phyloP scores from a whole-genome alignment of 2,113 vertebrate species.

The Ailurus styani region DNA sequence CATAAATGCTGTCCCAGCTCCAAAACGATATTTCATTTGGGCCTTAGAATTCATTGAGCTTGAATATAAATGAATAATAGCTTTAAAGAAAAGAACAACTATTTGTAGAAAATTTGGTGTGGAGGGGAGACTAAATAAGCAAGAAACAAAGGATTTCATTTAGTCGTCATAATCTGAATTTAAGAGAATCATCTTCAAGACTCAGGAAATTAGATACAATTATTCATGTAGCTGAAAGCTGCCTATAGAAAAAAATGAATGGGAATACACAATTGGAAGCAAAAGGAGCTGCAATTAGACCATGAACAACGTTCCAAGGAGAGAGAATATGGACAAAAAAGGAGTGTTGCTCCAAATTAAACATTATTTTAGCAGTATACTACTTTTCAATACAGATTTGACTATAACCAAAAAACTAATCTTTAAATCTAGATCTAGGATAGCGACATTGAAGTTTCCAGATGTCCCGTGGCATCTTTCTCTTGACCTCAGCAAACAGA shows the following conservation, averaged over 20 bases:
- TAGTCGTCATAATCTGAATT: slow-evolving; percentile 51
- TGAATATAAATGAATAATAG: neutral
- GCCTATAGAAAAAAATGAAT: slow-evolving; percentile 20
- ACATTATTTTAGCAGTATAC: slow-evolving; percentile 46
- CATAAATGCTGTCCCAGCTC: neutral
- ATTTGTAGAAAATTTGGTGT: neutral
- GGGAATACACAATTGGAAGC: slow-evolving; percentile 19
- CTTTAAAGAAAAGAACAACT: neutral
- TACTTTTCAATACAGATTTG: slow-evolving; percentile 7
- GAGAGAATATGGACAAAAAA: slow-evolving; percentile 26
- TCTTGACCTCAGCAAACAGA: neutral
- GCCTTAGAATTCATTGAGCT: neutral
- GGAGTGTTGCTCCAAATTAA: slow-evolving; percentile 25
- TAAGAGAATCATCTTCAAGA: slow-evolving; percentile 10
- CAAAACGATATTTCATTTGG: slow-evolving; percentile 11
- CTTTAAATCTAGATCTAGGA: neutral
- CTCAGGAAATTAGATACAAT: slow-evolving; percentile 57
- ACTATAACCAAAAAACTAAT: neutral
- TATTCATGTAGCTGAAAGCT: slow-evolving; percentile 55
- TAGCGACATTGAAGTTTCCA: neutral
- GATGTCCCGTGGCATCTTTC: neutral
- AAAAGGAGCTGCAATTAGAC: slow-evolving; percentile 43
- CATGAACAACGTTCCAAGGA: neutral
- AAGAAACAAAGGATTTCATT: slow-evolving; percentile 32
- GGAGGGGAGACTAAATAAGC: neutral